These are phyloP conservation scores for Labroides dimidiatus DNA, from an alignment of 2,797 vertebrate species.

Conservation along the genomic window DNA sequence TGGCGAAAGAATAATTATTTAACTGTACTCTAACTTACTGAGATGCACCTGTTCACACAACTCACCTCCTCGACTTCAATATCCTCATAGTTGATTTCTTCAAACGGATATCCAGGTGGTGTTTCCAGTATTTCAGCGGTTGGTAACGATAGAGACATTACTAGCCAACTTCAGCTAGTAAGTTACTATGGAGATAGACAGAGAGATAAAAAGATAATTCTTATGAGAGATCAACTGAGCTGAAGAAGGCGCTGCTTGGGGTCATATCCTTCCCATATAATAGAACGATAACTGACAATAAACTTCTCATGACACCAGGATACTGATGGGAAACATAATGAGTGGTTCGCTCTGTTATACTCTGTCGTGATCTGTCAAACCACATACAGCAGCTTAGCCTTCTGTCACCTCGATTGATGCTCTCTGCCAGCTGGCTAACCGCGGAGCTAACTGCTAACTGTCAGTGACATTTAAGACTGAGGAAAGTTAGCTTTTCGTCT, in stretches of 20 bases:
- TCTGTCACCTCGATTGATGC: constrained; percentile 27
- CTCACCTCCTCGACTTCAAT: constrained; percentile 97
- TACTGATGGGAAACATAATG: neutral
- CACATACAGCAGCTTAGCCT: neutral
- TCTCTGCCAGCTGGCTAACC: constrained; percentile 37
- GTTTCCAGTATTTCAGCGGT: constrained; percentile 95
- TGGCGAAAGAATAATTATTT: no score
- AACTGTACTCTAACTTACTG: no score
- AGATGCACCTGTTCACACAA: neutral
- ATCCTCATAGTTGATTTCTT: constrained; percentile 96
- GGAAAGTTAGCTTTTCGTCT: neutral
- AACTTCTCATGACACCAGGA: neutral
- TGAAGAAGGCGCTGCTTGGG: neutral
- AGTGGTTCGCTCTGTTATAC: neutral
- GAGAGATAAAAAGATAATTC: neutral
- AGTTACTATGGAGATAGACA: constrained; percentile 51
- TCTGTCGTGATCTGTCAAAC: constrained; percentile 21
- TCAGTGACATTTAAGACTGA: neutral
- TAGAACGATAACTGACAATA: neutral
- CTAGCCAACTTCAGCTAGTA: constrained; percentile 75
- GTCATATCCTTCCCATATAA: neutral
- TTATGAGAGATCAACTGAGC: no score
- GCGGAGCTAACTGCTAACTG: constrained; percentile 32
- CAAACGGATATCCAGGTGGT: constrained; percentile 93
- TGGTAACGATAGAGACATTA: constrained; percentile 87